A percentile compares a stretch with the other conserved stretches of the same genome.
Evolutionary conservation across 1,140 invertebrate genomes (phyloP).

Genomic region (Apis laboriosa): DNA sequence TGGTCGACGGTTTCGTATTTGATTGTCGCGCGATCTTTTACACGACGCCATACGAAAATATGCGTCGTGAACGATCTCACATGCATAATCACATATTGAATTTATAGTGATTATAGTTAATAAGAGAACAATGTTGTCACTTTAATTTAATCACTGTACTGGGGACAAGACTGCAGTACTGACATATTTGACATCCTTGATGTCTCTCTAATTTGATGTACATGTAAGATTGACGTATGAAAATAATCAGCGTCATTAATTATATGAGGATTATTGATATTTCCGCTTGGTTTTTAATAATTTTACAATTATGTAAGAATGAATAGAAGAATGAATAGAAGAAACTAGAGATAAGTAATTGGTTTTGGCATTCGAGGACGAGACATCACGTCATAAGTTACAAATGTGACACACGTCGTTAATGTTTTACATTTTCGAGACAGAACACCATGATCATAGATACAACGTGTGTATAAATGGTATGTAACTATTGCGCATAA

Average conservation of each 20-base stretch:
- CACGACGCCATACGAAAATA: slow-evolving; percentile 7
- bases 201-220: background rate
- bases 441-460: background rate
- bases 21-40: slow-evolving; percentile 2
- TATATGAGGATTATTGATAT: background rate
- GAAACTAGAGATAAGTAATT: background rate
- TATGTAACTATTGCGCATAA: background rate
- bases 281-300: background rate
- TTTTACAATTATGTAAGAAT: background rate
- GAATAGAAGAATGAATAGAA: background rate
- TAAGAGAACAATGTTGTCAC: too few relatives aligned
- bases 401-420: background rate
- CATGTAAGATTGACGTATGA: too few relatives aligned
- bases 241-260: background rate
- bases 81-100: background rate
- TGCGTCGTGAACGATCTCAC: background rate
- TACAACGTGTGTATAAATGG: background rate
- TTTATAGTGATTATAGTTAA: background rate
- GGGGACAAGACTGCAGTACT: background rate
- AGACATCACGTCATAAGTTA: background rate
- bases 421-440: background rate
- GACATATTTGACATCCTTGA: too few relatives aligned
- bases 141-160: background rate
- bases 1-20: slow-evolving; percentile 17
- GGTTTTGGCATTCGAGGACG: background rate